Evolutionary conservation across 2,888 invertebrate species (phyloP).

Genomic region (Aleiodes testaceus): DNA sequence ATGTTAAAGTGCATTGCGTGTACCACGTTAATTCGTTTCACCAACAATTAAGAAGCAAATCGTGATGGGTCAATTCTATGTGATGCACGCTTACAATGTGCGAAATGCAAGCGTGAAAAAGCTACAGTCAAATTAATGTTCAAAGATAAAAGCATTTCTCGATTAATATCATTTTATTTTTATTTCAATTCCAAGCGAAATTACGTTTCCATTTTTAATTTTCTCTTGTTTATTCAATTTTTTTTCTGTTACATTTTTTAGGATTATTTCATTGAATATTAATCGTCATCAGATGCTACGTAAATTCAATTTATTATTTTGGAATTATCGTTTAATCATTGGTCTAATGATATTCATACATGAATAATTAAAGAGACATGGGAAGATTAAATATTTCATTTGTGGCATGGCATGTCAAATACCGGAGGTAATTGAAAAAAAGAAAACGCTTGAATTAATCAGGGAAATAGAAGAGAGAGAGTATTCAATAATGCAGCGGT

Average conservation of each 20-base stretch:
- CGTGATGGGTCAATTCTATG: conserved; percentile 59
- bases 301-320: too few species aligned
- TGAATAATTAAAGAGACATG: background rate
- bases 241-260: background rate
- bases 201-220: background rate
- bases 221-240: background rate
- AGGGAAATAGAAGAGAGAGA: background rate
- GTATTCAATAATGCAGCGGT: background rate
- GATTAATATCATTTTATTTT: background rate
- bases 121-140: conserved; percentile 20
- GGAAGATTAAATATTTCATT: background rate
- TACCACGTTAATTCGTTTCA: conserved; percentile 67
- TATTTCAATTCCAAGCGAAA: background rate
- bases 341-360: background rate
- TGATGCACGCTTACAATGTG: conserved; percentile 9
- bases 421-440: background rate
- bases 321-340: too few species aligned
- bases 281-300: too few species aligned
- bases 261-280: background rate
- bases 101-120: conserved; percentile 28
- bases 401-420: background rate
- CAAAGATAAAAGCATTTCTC: background rate
- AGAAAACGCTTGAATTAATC: background rate
- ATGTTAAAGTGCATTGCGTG: conserved; percentile 69
- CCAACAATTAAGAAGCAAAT: conserved; percentile 64